Evolutionary conservation across 2,888 invertebrate genomes (phyloP).

Genomic region (Acleris sparsana): DNA sequence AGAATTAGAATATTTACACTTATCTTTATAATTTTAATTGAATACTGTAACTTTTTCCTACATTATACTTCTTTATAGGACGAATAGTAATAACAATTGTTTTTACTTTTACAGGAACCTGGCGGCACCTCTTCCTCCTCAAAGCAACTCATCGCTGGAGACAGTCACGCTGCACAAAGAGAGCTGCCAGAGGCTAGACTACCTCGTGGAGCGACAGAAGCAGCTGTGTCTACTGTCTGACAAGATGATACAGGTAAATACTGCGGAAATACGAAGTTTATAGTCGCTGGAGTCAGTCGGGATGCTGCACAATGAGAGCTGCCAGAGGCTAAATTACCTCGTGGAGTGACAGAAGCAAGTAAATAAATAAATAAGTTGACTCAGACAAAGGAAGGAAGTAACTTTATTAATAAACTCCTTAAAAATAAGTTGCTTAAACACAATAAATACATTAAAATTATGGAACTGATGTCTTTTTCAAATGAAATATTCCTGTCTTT

Average conservation of each 20-base stretch:
- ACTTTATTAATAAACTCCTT: no score
- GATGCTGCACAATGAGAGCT: not conserved
- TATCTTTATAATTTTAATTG: no score
- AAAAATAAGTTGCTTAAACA: no score
- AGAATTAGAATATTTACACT: no score
- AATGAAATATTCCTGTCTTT: no score
- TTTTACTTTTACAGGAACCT: constrained; percentile 67
- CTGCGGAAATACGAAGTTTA: constrained; percentile 40
- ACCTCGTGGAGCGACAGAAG: constrained; percentile 88
- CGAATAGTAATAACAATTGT: no score
- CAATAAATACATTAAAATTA: no score
- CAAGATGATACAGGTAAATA: constrained; percentile 86
- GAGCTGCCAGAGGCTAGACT: constrained; percentile 87
- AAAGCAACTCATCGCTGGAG: constrained; percentile 65
- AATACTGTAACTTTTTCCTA: no score
- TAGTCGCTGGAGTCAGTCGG: not conserved
- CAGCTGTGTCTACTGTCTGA: constrained; percentile 88
- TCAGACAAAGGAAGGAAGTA: no score
- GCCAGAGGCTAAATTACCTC: constrained; percentile 71
- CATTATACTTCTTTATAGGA: no score
- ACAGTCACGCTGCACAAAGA: constrained; percentile 82
- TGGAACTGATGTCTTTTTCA: no score
- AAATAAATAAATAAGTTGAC: constrained; percentile 37
- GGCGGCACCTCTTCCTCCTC: constrained; percentile 56
- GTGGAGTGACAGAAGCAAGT: constrained; percentile 63